phyloP scores from a whole-genome alignment of 2,797 vertebrate genomes.

The Parambassis ranga region DNA sequence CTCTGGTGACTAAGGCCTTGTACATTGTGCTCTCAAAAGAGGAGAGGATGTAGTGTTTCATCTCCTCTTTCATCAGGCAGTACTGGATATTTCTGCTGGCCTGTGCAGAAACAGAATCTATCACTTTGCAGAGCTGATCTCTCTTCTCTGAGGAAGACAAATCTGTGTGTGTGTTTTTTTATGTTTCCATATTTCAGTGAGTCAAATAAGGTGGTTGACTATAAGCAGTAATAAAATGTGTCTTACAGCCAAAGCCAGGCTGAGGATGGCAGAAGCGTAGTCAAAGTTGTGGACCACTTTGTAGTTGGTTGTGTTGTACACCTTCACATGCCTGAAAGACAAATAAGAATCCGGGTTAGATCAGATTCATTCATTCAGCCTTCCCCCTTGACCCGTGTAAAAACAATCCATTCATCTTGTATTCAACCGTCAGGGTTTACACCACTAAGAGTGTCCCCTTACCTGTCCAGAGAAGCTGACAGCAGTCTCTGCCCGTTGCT shows the following conservation, averaged over 20 bases:
- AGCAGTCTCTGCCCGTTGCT: constrained; percentile 90
- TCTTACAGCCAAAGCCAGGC: constrained; percentile 91
- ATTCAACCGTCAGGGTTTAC: not conserved
- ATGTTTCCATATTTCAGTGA: too few species aligned
- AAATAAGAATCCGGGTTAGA: constrained; percentile 20
- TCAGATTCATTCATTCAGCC: not conserved
- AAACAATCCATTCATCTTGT: not conserved
- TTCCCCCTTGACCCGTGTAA: not conserved
- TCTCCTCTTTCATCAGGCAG: not conserved
- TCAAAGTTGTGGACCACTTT: constrained; percentile 97
- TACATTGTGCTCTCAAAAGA: constrained; percentile 1
- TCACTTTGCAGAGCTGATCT: not conserved
- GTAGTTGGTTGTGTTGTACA: constrained; percentile 94
- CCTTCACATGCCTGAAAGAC: constrained; percentile 90
- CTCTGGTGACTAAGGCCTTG: not conserved
- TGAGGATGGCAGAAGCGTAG: constrained; percentile 90
- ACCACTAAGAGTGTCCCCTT: constrained; percentile 1
- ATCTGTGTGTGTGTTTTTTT: too few species aligned
- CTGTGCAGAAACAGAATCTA: not conserved
- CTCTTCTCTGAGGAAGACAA: not conserved
- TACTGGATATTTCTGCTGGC: not conserved
- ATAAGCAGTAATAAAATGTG: too few species aligned
- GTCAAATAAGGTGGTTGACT: not conserved
- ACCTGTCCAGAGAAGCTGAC: constrained; percentile 96
- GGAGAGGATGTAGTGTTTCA: not conserved